Base-by-base conservation (phyloP, 2,113 vertebrate species). In the Natator depressus region DNA sequence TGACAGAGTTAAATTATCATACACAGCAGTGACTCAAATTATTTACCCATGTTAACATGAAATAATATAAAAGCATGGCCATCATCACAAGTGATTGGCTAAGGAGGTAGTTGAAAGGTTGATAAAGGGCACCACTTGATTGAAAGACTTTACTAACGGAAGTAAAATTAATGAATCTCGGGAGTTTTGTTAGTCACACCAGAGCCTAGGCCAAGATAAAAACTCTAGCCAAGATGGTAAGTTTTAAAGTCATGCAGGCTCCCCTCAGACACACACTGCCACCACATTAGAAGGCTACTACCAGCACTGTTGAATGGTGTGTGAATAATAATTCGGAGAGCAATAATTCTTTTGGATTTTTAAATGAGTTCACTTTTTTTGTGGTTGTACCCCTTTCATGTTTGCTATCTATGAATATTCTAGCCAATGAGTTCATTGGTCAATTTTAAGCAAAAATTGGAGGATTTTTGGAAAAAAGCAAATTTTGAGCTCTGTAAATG, bases 181-280 rank as follows among this genome's bases (percentile, higher is more conserved):
- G 13, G 27, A 85, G 55, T 50, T 92, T 93, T 76, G 46, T 55
- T 54, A 35, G 49, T n/a, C 29, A 81, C 19, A 86, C 54, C 25
- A 29, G 4, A 12, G 31, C 8, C 17, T 54, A 51, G 31, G 31
- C 80, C 31, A 51, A n/a, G 50, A 29, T 35, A 35, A 89, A 89
- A 84, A 86, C 72, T 49, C 50, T 57, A 59, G 54, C 8, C 17
- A 80, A 10, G 83, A 84, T 17, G 54, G 0, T 51, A 80, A 85
- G 89, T 95, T 95, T 87, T 72, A 31, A 84, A 38, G 3, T 13
- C 90, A 93, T 94, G 85, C 54, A 93, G 82, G 22, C 4, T n/a
- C 6, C 1, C 35, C n/a, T 72, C 19, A 38, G 65, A 38, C n/a
- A n/a, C n/a, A 38, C n/a, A 72, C 16, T 69, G 62, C 17, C 31